These are phyloP conservation scores for Brachionus sp. DNA, from an alignment of 1,140 invertebrate species.

Conservation along the genomic window DNA sequence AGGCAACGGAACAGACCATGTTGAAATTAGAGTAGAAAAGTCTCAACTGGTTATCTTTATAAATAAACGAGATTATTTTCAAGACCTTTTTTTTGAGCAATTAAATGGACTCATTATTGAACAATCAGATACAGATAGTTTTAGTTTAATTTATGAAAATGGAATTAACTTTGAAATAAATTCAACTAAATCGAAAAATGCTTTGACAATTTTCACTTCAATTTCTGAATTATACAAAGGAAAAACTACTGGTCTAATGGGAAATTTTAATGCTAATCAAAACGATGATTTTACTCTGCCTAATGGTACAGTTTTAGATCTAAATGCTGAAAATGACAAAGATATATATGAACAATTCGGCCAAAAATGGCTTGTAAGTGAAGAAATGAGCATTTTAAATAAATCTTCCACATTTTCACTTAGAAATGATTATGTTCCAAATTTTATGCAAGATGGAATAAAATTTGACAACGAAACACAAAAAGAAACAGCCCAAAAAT, in stretches of 20 bases:
- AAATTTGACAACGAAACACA: background rate
- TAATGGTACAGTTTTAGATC: constrained; percentile 48
- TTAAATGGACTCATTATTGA: background rate
- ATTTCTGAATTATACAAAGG: constrained; percentile 38
- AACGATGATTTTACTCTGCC: constrained; percentile 48
- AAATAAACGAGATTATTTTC: background rate
- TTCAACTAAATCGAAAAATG: background rate
- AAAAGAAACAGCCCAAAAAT: background rate
- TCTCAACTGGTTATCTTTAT: background rate
- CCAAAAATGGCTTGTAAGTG: constrained; percentile 37
- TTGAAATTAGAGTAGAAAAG: constrained; percentile 41
- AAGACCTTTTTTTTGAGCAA: too few species aligned
- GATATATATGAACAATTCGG: constrained; percentile 49
- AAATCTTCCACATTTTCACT: background rate
- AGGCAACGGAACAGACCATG: background rate
- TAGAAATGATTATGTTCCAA: background rate
- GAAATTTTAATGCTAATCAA: constrained; percentile 49
- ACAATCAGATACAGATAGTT: background rate
- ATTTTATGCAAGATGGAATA: background rate
- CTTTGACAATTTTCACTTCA: constrained; percentile 23
- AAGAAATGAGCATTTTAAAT: background rate
- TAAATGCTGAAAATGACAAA: constrained; percentile 46
- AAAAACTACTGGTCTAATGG: constrained; percentile 49
- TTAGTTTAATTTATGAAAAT: background rate
- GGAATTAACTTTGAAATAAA: background rate